Base-by-base conservation (phyloP, 1,140 invertebrate genomes). In the Metopolophium dirhodum region DNA sequence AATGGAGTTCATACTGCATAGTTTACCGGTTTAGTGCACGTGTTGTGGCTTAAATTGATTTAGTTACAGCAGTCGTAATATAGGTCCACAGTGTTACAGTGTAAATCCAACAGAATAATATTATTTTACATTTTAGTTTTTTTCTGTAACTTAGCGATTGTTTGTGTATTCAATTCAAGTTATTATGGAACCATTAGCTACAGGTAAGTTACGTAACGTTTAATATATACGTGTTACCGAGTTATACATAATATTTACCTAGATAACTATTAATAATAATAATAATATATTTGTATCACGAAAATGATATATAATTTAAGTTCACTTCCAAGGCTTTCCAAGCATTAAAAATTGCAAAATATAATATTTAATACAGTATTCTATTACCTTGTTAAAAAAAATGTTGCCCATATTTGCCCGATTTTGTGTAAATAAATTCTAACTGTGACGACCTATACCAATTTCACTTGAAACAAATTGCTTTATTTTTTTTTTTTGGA, bases 121-220 rank as follows among this genome's bases (percentile, higher is more conserved):
- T 35, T n/a, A 49, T 88, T 88, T 88, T 88, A 35, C 7, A 88
- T 22, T 49, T 35, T 51, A 49, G 26, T 87, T 87, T 87, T 88
- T 88, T 88, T 88, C 47, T 88, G 23, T 88, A 51, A 47, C 23
- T 88, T 88, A 23, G 37, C 18, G 47, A 41, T 51, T 88, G 3
- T 47, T 51, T 51, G n/a, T 51, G 7, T 88, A 88, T 51, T 88
- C 9, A 87, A 45, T 87, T 47, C 45, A 49, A 49, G n/a, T 87
- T 87, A 49, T 87, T 47, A 49, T 47, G 86, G 86, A 91, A 68
- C 47, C 47, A 45, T 61, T 41, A 57, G 77, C 93, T 22, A 93
- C 49, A 47, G 41, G n/a, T 57, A 7, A 88, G n/a, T 91, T 47
- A 87, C 68, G 26, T 86, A 30, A 86, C 23, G 45, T 86, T 86